phyloP scores from a whole-genome alignment of 2,113 vertebrate genomes.

The Pomatorhinus ruficollis region DNA sequence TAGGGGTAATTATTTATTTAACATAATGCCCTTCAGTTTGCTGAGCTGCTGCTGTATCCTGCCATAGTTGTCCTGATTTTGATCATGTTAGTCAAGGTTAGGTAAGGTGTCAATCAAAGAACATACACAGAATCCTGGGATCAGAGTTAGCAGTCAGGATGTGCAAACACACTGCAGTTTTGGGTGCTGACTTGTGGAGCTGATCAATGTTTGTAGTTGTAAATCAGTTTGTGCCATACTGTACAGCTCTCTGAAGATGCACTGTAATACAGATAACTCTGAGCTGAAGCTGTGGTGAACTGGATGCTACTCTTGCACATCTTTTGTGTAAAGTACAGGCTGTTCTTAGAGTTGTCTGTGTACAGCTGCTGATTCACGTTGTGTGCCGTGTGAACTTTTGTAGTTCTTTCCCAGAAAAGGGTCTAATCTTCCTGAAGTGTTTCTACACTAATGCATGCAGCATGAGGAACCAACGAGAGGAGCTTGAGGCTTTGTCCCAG shows the following conservation, averaged over 20 bases:
- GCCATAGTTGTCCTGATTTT: neutral
- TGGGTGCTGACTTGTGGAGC: neutral
- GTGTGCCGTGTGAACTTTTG: neutral
- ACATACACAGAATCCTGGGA: neutral
- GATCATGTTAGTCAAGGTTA: neutral
- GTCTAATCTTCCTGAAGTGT: neutral
- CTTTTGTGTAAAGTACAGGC: neutral
- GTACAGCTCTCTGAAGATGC: neutral
- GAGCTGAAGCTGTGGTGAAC: neutral
- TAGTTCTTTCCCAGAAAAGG: neutral
- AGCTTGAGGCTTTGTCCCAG: neutral
- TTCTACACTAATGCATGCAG: neutral
- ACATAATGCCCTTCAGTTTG: neutral
- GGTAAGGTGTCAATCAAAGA: neutral
- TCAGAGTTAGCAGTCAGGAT: neutral
- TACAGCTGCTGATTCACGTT: neutral
- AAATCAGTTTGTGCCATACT: neutral
- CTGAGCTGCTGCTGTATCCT: neutral
- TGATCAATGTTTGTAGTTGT: neutral
- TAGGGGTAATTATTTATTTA: neutral
- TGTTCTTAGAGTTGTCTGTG: neutral
- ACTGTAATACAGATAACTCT: neutral
- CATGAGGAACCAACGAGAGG: neutral
- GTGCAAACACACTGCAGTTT: neutral
- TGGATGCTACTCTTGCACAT: neutral